Evolutionary conservation across 2,113 vertebrate genomes (phyloP), one percentile per base, ranked within the genome.

Genomic region (Campylorhamphus procurvoides): DNA sequence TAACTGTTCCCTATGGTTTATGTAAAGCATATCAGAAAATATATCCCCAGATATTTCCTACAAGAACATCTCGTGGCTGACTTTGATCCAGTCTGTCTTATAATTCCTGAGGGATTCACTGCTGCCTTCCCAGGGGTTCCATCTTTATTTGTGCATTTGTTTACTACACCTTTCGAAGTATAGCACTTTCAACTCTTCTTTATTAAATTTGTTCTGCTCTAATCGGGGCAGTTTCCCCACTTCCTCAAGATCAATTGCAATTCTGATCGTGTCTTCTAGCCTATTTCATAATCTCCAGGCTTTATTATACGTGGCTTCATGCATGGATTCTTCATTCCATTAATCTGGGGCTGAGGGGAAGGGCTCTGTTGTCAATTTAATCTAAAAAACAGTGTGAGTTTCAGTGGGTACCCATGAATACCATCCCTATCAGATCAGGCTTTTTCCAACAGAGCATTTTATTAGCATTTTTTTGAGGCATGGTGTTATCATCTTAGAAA

Each of bases 381-480:
- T 93, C 84, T 93, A 91, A 91, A 89, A 91, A 84, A 40, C 82
- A 90, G 35, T 66, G 44, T 93, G 87, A 80, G 49, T 76, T 90
- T 87, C 92, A 60, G 63, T 69, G 58, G 86, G 89, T 92, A 47
- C 82, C 63, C 24, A 7, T 75, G 81, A 81, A 93, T 60, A 79
- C 76, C 52, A 47, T 87, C 53, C 66, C 49, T 84, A 80, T 93
- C 87, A 91, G 89, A 93, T 94, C 80, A 83, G 52, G 31, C 52
- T 77, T 44, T 40, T 94, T 64, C 90, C 76, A 96, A 49, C 55
- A 72, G 73, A 87, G 85, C 31, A n/a, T 63, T 88, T 86, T 88
- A 95, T 95, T 95, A 94, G 59, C 56, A 27, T 75, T 88, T 94
- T 93, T 93, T 84, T 60, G 56, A 95, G 86, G 92, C 73, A 53